Evolutionary conservation across 2,797 vertebrate genomes (phyloP), one percentile per base, ranked within the genome.

Genomic region (Allobates femoralis): DNA sequence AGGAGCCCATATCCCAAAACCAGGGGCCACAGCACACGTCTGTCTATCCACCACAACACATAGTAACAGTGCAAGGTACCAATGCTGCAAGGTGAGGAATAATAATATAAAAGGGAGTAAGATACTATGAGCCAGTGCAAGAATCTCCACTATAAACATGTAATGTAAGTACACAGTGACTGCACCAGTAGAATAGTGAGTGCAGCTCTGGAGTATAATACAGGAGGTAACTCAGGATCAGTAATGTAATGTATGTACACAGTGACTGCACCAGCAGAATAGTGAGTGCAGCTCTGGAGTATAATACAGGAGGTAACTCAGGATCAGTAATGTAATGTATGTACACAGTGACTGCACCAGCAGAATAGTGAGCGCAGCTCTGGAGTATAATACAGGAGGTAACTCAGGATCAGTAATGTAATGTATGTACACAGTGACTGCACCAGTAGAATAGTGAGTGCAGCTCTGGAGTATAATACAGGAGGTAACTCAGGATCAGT

Each of bases 1-100:
- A 73, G 71, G 51, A 55, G 53, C 34, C 77, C 66, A 80, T 53
- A 28, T 30, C 51, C 51, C 60, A 28, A 56, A 66, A 67, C 50
- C 83, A 41, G 50, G 34, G 19, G 26, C 55, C 67, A 32, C 16
- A 16, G 1, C 23, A 3, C n/a, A n/a, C n/a, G n/a, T n/a, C n/a
- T n/a, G 2, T 15, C 55, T 5, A 23, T 46, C 30, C 56, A 11
- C n/a, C 73, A 34, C 26, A 26, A 64, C 26, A 64, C 26, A 30
- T 16, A 30, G 62, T 30, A 30, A 30, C 62, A 28, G 6, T 5
- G 26, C 12, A 14, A n/a, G 14, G 12, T 14, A 28, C 1, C 8
- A 3, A 26, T 11, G 19, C 18, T 56, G 3, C 7, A 3, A n/a
- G 10, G 56, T n/a, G 56, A 1, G 55, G 4, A 28, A 28, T 10